phyloP scores from a whole-genome alignment of 2,113 vertebrate species.

The Macaca nemestrina region DNA sequence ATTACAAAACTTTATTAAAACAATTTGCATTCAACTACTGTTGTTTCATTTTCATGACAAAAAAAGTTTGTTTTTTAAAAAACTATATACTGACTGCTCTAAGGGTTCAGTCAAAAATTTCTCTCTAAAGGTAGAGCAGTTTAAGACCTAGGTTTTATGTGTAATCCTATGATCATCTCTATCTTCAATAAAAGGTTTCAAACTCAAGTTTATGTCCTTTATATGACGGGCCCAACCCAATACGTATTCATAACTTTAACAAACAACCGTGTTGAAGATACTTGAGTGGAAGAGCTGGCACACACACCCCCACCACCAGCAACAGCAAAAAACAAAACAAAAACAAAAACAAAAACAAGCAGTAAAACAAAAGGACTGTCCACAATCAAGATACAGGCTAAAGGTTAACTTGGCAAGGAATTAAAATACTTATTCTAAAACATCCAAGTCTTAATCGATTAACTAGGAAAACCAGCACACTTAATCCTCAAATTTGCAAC shows the following conservation, averaged over 20 bases:
- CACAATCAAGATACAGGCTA: not conserved
- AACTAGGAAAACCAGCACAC: not conserved
- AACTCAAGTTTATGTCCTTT: not conserved
- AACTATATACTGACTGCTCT: not conserved
- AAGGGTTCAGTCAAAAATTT: not conserved
- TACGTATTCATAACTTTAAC: not conserved
- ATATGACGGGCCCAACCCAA: not conserved
- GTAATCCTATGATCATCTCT: not conserved
- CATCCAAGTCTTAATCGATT: not conserved
- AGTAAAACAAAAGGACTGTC: not conserved
- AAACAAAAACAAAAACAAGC: not conserved
- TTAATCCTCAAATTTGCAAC: not conserved
- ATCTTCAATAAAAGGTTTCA: not conserved
- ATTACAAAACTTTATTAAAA: not conserved
- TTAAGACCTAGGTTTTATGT: not conserved
- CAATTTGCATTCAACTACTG: not conserved
- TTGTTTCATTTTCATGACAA: conserved; percentile 39
- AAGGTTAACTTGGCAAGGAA: not conserved
- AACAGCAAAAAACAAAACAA: too few relatives aligned
- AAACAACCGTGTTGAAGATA: not conserved
- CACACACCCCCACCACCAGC: too few relatives aligned
- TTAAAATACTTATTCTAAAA: not conserved
- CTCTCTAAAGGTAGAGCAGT: not conserved
- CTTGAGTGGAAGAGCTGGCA: not conserved
- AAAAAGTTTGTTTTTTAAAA: not conserved